phyloP scores from a whole-genome alignment of 1,140 invertebrate genomes.

The Agraylea sexmaculata region DNA sequence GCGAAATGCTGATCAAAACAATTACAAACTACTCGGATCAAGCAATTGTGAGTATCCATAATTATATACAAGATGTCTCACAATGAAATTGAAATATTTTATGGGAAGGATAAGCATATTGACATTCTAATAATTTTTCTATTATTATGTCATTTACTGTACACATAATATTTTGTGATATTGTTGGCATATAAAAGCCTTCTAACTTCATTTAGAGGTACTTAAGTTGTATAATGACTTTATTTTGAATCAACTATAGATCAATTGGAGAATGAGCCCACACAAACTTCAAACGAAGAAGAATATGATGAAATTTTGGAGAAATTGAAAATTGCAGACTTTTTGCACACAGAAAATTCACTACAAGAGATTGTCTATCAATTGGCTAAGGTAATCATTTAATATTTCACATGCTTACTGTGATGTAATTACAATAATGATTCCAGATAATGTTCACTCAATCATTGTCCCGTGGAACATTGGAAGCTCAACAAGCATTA shows the following conservation, averaged over 20 bases:
- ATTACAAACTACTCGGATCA: conserved; percentile 18
- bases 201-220: too few species aligned
- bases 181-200: too few species aligned
- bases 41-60: conserved; percentile 8
- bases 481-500: conserved; percentile 52
- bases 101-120: too few species aligned
- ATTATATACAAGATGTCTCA: too few species aligned
- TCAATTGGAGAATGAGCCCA: conserved; percentile 31
- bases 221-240: too few species aligned
- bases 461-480: conserved; percentile 48
- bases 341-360: conserved; percentile 57
- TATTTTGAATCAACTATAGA: too few species aligned
- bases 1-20: conserved; percentile 33
- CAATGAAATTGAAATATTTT: too few species aligned
- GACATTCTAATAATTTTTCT: too few species aligned
- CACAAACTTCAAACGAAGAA: conserved; percentile 32
- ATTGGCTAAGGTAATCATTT: conserved; percentile 47
- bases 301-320: conserved; percentile 48
- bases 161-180: too few species aligned
- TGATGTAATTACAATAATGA: not conserved
- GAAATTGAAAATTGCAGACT: conserved; percentile 49
- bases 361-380: conserved; percentile 66
- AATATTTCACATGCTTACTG: too few species aligned
- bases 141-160: too few species aligned
- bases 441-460: conserved; percentile 56